Conservation (phyloP, 2,113 vertebrate genomes). For the Pygoscelis antarcticus region DNA sequence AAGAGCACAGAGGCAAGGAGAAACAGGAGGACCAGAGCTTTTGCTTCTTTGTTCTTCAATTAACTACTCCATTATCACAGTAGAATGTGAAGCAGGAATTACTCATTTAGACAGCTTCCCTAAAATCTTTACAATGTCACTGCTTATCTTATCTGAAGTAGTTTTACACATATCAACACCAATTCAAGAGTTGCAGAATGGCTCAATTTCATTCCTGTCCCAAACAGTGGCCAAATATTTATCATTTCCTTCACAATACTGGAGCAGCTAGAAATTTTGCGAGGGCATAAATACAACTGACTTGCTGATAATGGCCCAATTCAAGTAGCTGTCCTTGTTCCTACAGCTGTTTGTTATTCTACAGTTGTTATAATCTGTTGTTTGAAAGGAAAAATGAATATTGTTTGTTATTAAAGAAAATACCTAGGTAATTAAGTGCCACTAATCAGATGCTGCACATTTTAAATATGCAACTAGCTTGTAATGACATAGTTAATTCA, state of each 20-base stretch:
- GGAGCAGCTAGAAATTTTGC: neutral
- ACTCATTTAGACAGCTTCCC: constrained; percentile 13
- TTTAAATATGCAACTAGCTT: neutral
- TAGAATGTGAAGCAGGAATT: neutral
- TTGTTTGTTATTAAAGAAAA: neutral
- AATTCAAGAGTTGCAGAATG: neutral
- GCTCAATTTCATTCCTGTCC: neutral
- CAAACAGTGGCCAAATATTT: constrained; percentile 21
- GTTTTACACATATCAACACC: constrained; percentile 38
- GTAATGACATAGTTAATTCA: neutral
- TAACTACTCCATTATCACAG: neutral
- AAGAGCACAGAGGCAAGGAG: neutral
- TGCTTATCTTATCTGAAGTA: constrained; percentile 61
- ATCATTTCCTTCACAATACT: neutral
- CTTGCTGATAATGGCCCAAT: neutral
- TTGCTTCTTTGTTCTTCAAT: neutral
- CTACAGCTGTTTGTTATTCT: neutral
- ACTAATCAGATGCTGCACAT: neutral
- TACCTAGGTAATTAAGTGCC: neutral
- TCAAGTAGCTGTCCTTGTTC: neutral
- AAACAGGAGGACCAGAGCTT: neutral
- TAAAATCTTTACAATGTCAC: constrained; percentile 18
- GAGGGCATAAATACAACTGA: neutral
- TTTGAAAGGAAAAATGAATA: neutral
- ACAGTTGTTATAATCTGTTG: neutral